Percentiles rank a stretch among this genome's conserved stretches.
phyloP scores from a whole-genome alignment of 2,113 vertebrate genomes.

The Grus americana region DNA sequence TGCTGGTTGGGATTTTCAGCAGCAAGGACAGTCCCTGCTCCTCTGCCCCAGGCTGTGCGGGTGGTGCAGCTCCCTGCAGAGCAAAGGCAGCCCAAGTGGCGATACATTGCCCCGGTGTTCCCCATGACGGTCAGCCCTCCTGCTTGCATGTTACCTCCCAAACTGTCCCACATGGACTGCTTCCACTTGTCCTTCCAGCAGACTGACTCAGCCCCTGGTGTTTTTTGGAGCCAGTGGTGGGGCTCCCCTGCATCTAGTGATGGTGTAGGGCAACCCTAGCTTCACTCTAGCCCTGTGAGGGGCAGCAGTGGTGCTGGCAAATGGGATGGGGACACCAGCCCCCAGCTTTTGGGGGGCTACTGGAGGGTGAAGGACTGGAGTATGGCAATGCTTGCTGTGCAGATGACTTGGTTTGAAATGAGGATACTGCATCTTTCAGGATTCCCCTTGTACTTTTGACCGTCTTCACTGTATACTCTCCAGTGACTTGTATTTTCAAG shows the following conservation, averaged over 20 bases:
- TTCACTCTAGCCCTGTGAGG: background rate
- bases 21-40: background rate
- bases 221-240: background rate
- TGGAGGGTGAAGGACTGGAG: background rate
- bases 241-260: background rate
- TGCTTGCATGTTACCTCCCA: background rate
- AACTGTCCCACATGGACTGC: background rate
- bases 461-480: conserved; percentile 65
- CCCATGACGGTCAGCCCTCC: background rate
- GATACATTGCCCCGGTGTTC: background rate
- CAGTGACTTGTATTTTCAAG: conserved; percentile 65
- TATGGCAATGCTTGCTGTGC: background rate
- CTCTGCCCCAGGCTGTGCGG: background rate
- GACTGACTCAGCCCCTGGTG: background rate
- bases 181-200: background rate
- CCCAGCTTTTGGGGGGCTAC: background rate
- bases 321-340: background rate
- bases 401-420: background rate
- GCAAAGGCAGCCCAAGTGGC: background rate
- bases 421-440: conserved; percentile 64
- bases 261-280: background rate
- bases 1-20: background rate
- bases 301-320: background rate
- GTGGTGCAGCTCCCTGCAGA: background rate
- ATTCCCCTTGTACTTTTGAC: conserved; percentile 48